Conservation (phyloP, 2,113 vertebrate species). For the Marcusenius ussheri region DNA sequence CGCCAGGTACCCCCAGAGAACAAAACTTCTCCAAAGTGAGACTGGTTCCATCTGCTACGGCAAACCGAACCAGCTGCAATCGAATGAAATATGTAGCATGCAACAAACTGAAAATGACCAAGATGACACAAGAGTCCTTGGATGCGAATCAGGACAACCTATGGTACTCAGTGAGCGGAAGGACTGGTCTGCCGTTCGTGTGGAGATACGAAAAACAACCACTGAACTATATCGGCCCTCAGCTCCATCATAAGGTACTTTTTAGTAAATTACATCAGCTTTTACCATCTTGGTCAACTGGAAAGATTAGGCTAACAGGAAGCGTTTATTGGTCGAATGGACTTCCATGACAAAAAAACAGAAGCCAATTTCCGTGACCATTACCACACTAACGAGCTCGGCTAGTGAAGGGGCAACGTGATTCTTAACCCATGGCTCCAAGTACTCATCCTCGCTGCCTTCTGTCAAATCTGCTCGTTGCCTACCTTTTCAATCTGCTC, state of each 20-base stretch:
- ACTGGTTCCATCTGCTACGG: not conserved
- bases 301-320: not conserved
- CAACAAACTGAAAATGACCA: not conserved
- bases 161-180: not conserved
- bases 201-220: not conserved
- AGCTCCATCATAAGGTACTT: not conserved
- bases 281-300: not conserved
- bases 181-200: not conserved
- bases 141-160: not conserved
- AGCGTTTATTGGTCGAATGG: not conserved
- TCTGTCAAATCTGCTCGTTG: not conserved
- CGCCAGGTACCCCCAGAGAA: not conserved
- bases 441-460: too few species aligned
- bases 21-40: not conserved
- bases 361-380: not conserved
- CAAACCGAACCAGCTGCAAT: not conserved
- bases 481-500: not conserved
- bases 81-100: not conserved
- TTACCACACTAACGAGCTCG: not conserved
- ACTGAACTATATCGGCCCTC: not conserved
- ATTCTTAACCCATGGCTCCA: not conserved
- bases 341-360: not conserved
- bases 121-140: not conserved
- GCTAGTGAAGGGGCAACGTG: not conserved
- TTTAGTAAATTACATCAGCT: not conserved